Conservation (phyloP, 2,797 vertebrate species). For the Iguana delicatissima region DNA sequence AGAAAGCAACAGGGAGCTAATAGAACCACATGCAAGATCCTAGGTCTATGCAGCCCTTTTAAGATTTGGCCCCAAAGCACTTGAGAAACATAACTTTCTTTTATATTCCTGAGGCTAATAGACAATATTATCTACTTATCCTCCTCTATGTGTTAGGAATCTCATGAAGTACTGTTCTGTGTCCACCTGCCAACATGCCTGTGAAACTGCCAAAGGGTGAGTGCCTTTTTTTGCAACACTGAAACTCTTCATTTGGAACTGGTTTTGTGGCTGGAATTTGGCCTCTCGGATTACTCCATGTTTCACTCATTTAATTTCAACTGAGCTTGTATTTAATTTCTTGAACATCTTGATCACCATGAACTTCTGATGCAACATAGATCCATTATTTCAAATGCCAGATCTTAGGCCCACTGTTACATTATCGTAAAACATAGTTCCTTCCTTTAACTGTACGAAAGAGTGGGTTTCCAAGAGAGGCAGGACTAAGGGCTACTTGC, state of each 20-base stretch:
- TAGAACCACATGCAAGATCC: background rate
- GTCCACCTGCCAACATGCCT: background rate
- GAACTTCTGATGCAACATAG: background rate
- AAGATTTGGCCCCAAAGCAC: background rate
- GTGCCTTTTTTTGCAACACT: background rate
- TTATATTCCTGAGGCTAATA: background rate
- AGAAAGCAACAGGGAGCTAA: background rate
- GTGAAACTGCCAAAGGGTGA: background rate
- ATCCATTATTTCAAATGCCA: background rate
- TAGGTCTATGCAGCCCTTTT: background rate
- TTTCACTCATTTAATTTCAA: constrained; percentile 13
- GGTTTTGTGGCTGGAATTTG: background rate
- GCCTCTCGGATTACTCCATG: background rate
- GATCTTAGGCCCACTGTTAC: background rate
- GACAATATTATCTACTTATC: background rate
- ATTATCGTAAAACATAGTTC: background rate
- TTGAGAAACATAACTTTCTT: background rate
- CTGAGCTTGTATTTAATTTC: background rate
- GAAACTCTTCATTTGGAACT: background rate
- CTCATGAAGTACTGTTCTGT: background rate
- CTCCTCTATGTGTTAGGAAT: background rate
- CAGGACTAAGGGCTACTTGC: background rate
- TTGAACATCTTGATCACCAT: background rate
- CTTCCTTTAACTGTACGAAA: background rate
- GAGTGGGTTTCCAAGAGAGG: background rate